These are phyloP conservation scores for Microctenopoma steveboyesi DNA, from an alignment of 2,797 vertebrate species.

Conservation along the genomic window DNA sequence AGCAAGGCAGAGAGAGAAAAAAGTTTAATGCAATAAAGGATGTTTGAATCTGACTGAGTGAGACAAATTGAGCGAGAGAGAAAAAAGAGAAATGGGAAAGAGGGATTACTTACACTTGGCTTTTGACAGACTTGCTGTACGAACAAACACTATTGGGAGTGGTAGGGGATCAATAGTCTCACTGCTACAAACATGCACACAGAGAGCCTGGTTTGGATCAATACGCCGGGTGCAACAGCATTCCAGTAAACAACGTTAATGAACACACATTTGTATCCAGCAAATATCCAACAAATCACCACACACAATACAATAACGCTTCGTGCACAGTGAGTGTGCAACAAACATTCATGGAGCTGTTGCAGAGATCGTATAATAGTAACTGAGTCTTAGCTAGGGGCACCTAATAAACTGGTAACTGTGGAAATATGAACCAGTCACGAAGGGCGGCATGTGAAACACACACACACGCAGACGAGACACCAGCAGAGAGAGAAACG, in stretches of 20 bases:
- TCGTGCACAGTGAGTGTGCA: conserved; percentile 7
- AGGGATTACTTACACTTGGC: conserved; percentile 77
- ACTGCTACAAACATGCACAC: conserved; percentile 57
- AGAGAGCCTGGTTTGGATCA: conserved; percentile 54
- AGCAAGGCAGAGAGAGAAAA: not conserved
- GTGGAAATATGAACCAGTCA: conserved; percentile 28
- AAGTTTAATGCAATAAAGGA: conserved; percentile 22
- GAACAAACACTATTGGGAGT: conserved; percentile 76
- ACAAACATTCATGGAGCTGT: conserved; percentile 8
- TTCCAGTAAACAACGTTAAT: conserved; percentile 80
- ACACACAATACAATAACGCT: conserved; percentile 28
- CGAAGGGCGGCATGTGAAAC: conserved; percentile 16
- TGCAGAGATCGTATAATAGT: not conserved
- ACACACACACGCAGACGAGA: conserved; percentile 23
- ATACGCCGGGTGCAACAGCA: conserved; percentile 68
- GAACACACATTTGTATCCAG: conserved; percentile 76
- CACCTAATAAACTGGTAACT: not conserved
- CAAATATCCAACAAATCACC: conserved; percentile 68
- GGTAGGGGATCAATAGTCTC: conserved; percentile 71
- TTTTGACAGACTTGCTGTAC: conserved; percentile 76
- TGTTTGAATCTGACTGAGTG: conserved; percentile 43
- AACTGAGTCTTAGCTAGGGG: not conserved
- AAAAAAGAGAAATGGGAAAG: conserved; percentile 36
- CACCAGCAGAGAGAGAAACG: conserved; percentile 31
- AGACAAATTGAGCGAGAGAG: conserved; percentile 48